Conservation (phyloP, 1,140 invertebrate genomes). For the Dufourea novaeangliae region DNA sequence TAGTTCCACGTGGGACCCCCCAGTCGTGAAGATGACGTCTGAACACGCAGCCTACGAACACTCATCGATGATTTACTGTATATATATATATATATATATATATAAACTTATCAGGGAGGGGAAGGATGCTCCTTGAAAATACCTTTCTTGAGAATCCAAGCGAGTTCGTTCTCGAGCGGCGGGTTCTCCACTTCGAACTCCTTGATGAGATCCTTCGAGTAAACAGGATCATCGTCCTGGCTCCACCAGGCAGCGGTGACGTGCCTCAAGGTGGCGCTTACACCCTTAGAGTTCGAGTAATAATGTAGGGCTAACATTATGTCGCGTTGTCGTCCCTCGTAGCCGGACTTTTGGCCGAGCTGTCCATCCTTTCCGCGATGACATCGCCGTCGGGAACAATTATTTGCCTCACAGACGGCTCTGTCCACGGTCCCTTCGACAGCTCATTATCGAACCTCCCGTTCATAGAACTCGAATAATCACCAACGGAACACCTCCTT, state of each 20-base stretch:
- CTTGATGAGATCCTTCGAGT: conserved; percentile 91
- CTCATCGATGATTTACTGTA: too few relatives aligned
- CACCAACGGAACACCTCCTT: neutral
- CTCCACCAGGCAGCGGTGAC: conserved; percentile 83
- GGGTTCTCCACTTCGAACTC: conserved; percentile 90
- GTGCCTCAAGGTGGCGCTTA: conserved; percentile 67
- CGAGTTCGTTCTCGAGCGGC: conserved; percentile 87
- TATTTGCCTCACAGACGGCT: neutral
- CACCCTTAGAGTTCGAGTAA: conserved; percentile 85
- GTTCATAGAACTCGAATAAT: too few relatives aligned
- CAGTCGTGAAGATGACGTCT: too few relatives aligned
- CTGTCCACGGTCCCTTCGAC: neutral
- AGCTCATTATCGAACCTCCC: neutral
- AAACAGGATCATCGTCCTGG: conserved; percentile 85
- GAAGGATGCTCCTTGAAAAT: too few relatives aligned
- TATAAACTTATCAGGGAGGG: too few relatives aligned
- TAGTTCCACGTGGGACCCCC: too few relatives aligned
- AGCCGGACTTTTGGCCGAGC: conserved; percentile 23
- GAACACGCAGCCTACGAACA: too few relatives aligned
- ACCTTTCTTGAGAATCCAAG: conserved; percentile 88
- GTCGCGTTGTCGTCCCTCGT: conserved; percentile 19
- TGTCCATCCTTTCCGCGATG: conserved; percentile 2
- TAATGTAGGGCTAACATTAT: conserved; percentile 90
- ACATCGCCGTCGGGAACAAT: conserved; percentile 16
- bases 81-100: too few relatives aligned